A percentile compares a stretch with the other conserved stretches of the same genome.
Conservation (phyloP, 2,797 vertebrate species). For the Acipenser oxyrinchus region DNA sequence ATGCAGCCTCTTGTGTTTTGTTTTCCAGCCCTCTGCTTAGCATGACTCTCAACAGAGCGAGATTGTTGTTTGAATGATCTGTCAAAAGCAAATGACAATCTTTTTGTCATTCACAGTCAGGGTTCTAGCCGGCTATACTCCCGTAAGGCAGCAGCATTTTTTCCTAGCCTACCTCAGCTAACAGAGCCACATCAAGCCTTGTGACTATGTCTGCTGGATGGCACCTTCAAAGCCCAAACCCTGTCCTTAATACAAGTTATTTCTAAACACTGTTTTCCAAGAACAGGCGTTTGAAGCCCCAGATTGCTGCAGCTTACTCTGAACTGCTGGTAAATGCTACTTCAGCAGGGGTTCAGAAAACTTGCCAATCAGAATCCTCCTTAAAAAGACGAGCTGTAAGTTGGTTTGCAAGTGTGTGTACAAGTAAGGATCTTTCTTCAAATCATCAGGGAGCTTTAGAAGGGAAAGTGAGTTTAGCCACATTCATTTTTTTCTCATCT, state of each 20-base stretch:
- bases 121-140: conserved; percentile 42
- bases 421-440: too few species aligned
- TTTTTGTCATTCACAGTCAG: conserved; percentile 49
- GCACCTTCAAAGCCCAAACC: conserved; percentile 31
- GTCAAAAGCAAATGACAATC: conserved; percentile 58
- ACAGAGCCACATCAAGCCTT: conserved; percentile 42
- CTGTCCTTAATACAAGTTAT: conserved; percentile 42
- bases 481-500: too few species aligned
- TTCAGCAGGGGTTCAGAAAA: too few species aligned
- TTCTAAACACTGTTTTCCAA: conserved; percentile 38
- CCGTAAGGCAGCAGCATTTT: conserved; percentile 33
- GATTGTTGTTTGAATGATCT: conserved; percentile 44
- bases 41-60: conserved; percentile 41
- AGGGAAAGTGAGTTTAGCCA: too few species aligned
- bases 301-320: conserved; percentile 46
- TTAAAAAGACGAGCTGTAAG: too few species aligned
- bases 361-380: too few species aligned
- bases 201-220: conserved; percentile 25
- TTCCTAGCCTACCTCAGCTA: conserved; percentile 34
- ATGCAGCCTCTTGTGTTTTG: conserved; percentile 32
- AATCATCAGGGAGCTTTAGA: too few species aligned
- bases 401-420: too few species aligned
- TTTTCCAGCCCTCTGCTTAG: conserved; percentile 30
- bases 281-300: conserved; percentile 49
- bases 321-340: background rate